phyloP scores from a whole-genome alignment of 2,113 vertebrate species.

The Macrotis lagotis region DNA sequence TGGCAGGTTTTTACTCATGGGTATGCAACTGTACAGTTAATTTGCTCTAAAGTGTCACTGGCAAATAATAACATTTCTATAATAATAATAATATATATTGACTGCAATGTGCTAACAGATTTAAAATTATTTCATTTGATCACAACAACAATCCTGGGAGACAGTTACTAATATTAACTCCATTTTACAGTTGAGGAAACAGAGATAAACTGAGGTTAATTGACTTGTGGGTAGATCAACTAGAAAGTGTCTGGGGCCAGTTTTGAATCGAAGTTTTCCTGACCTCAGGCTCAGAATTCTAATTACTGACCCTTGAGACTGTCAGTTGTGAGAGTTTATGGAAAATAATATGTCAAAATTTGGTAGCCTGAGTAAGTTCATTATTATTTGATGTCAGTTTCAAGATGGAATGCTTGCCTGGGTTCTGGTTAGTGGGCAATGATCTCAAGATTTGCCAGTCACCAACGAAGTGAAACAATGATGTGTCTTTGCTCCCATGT shows the following conservation, averaged over 20 bases:
- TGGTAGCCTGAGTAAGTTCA: no score
- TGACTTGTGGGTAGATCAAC: not conserved
- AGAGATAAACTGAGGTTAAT: not conserved
- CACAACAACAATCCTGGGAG: not conserved
- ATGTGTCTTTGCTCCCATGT: no score
- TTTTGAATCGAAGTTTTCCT: not conserved
- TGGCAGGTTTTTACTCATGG: not conserved
- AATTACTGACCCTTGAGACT: not conserved
- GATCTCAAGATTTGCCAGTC: no score
- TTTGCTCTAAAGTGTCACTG: fast-evolving
- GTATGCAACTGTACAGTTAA: not conserved
- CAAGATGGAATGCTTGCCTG: no score
- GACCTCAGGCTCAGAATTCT: not conserved
- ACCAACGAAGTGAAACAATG: no score
- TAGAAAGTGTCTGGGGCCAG: no score
- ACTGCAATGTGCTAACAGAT: not conserved
- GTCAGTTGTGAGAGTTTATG: no score
- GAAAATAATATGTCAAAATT: no score
- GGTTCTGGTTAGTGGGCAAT: no score
- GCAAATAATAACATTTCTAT: not conserved
- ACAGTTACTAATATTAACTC: not conserved
- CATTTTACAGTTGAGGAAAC: not conserved
- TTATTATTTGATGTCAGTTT: no score
- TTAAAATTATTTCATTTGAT: not conserved
- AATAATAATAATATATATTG: not conserved